Conservation (phyloP, 2,113 vertebrate genomes). For the Sclerurus mexicanus region DNA sequence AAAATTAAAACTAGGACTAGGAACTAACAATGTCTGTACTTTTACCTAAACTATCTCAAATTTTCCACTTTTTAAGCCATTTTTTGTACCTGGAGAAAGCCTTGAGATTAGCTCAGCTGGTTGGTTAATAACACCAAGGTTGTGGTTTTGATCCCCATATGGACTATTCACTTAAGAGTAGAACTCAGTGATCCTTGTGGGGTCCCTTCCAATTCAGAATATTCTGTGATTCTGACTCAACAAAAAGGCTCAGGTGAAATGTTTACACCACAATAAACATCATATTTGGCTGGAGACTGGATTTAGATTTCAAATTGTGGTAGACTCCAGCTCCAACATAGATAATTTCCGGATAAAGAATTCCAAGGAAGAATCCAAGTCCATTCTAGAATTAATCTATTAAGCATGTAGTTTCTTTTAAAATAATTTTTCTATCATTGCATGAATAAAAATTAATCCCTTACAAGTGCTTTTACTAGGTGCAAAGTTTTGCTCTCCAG, state of each 20-base stretch:
- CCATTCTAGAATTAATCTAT: not conserved
- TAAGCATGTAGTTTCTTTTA: not conserved
- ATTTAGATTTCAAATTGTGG: not conserved
- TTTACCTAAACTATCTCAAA: not conserved
- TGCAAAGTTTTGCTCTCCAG: not conserved
- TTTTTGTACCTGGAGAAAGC: not conserved
- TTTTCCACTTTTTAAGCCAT: not conserved
- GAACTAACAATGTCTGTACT: not conserved
- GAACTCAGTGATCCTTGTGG: not conserved
- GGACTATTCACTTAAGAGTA: not conserved
- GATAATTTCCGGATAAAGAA: not conserved
- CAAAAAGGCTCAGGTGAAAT: not conserved
- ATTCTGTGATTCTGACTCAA: not conserved
- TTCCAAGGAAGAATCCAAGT: not conserved
- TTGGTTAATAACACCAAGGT: not conserved
- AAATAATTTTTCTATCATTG: not conserved
- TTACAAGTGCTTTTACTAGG: not conserved
- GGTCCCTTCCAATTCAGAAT: not conserved
- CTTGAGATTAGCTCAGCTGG: not conserved
- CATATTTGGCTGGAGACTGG: fast-evolving
- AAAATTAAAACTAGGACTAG: not conserved
- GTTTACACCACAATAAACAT: not conserved
- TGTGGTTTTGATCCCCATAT: not conserved
- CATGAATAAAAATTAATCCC: not conserved
- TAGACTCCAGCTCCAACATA: not conserved